Evolutionary conservation across 30 jellyfish, hydroid and myxozoan genomes (phyloP).

Genomic region (Aurelia aurita): DNA sequence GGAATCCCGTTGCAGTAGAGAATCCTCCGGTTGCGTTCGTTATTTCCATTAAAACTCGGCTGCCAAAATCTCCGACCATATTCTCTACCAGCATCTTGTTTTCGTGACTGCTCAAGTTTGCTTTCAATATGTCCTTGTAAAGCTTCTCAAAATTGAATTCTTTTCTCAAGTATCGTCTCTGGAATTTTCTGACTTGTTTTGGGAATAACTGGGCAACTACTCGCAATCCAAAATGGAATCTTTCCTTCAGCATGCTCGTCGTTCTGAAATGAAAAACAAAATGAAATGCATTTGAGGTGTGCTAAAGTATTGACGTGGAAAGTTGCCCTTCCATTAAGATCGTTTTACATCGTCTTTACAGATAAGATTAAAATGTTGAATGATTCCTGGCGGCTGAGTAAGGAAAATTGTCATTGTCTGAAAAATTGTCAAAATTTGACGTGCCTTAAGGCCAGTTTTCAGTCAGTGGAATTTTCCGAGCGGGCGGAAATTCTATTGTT

Average conservation of each 20-base stretch:
- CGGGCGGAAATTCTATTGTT: no score
- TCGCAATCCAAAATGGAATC: slow-evolving; percentile 43
- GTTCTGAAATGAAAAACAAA: not conserved
- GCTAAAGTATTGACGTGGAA: no score
- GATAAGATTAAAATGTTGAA: no score
- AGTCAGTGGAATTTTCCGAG: no score
- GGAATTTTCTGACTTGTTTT: slow-evolving; percentile 13
- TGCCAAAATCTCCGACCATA: slow-evolving; percentile 34
- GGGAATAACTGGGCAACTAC: slow-evolving; percentile 57
- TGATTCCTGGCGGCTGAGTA: no score
- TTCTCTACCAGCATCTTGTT: slow-evolving; percentile 6
- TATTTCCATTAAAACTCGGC: slow-evolving; percentile 33
- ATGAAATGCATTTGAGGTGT: no score
- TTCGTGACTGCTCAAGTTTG: slow-evolving; percentile 21
- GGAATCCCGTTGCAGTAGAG: slow-evolving; percentile 52
- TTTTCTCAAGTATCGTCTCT: slow-evolving; percentile 21
- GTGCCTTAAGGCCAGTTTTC: no score
- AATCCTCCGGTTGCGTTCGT: slow-evolving; percentile 69
- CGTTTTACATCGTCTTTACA: no score
- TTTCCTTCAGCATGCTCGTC: not conserved
- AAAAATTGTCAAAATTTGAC: no score
- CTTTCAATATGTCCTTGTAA: slow-evolving; percentile 58
- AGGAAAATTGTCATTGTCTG: no score
- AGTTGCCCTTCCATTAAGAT: no score
- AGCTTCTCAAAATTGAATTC: slow-evolving; percentile 22